phyloP scores from a whole-genome alignment of 2,797 vertebrate species.

The Sphaeramia orbicularis region DNA sequence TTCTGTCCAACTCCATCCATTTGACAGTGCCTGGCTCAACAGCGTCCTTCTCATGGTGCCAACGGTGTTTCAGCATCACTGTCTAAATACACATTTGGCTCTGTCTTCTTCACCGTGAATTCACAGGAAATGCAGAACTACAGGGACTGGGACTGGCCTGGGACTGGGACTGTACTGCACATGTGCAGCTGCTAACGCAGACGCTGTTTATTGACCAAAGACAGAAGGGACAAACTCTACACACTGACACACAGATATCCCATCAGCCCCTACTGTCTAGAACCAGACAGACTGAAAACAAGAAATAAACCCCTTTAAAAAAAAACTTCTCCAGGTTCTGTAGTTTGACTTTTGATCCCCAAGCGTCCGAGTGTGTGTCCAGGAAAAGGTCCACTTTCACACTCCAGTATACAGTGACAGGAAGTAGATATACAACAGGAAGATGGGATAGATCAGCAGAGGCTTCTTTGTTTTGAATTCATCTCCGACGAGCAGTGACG shows the following conservation, averaged over 20 bases:
- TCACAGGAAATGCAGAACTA: too few species aligned
- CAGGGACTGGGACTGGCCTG: too few species aligned
- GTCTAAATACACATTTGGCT: too few species aligned
- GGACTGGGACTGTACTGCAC: too few species aligned
- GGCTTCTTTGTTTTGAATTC: slow-evolving; percentile 99
- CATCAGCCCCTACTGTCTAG: slow-evolving; percentile 53
- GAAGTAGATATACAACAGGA: slow-evolving; percentile 99
- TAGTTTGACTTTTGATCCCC: slow-evolving; percentile 30
- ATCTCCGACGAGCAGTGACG: slow-evolving; percentile 96
- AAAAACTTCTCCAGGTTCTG: slow-evolving; percentile 52
- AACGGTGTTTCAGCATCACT: too few species aligned
- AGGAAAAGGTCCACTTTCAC: slow-evolving; percentile 83
- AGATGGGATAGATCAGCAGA: slow-evolving; percentile 98
- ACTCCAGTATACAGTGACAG: slow-evolving; percentile 98
- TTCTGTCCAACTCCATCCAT: too few species aligned
- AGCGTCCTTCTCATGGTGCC: too few species aligned
- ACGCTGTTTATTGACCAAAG: slow-evolving; percentile 84
- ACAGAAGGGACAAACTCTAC: slow-evolving; percentile 88
- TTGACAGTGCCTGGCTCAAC: too few species aligned
- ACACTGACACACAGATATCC: slow-evolving; percentile 85
- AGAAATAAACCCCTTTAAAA: slow-evolving; percentile 53
- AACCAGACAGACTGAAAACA: slow-evolving; percentile 59
- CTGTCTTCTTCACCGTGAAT: too few species aligned
- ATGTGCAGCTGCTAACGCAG: too few species aligned
- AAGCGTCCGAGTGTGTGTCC: slow-evolving; percentile 64